These are phyloP conservation scores for Bombus affinis DNA, from an alignment of 1,140 invertebrate genomes.

Conservation along the genomic window DNA sequence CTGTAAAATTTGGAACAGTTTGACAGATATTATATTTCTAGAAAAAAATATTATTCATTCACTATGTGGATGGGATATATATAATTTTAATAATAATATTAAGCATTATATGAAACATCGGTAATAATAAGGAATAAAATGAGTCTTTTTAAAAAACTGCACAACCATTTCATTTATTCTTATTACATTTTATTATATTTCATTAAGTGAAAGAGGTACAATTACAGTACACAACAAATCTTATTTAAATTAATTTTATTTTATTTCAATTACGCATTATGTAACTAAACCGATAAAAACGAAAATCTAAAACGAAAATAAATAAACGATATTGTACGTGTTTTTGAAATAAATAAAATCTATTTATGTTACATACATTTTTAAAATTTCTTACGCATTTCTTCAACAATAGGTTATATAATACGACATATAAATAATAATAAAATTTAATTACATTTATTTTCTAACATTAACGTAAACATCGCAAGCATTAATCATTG, in stretches of 20 bases:
- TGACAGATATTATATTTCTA: constrained; percentile 56
- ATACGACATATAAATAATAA: constrained; percentile 22
- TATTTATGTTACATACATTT: constrained; percentile 21
- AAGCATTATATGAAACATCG: constrained; percentile 58
- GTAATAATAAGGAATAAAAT: constrained; percentile 48
- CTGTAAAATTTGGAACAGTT: constrained; percentile 63
- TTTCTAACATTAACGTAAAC: constrained; percentile 29
- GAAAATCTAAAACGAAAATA: constrained; percentile 5
- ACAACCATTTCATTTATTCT: not conserved
- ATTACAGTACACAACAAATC: not conserved
- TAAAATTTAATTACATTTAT: constrained; percentile 9
- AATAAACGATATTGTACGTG: constrained; percentile 22
- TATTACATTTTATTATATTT: constrained; percentile 4
- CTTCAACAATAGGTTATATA: constrained; percentile 9
- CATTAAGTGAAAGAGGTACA: not conserved
- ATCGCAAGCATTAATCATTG: constrained; percentile 33
- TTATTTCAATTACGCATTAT: constrained; percentile 20
- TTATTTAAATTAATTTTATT: constrained; percentile 42
- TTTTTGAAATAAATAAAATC: constrained; percentile 37
- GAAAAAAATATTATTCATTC: constrained; percentile 58
- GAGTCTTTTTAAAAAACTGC: constrained; percentile 61
- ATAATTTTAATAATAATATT: constrained; percentile 59
- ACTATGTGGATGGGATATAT: constrained; percentile 47
- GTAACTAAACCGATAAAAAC: constrained; percentile 11
- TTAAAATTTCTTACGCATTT: constrained; percentile 25